Conservation (phyloP, 1,140 invertebrate genomes). For the Lepidurus apus region DNA sequence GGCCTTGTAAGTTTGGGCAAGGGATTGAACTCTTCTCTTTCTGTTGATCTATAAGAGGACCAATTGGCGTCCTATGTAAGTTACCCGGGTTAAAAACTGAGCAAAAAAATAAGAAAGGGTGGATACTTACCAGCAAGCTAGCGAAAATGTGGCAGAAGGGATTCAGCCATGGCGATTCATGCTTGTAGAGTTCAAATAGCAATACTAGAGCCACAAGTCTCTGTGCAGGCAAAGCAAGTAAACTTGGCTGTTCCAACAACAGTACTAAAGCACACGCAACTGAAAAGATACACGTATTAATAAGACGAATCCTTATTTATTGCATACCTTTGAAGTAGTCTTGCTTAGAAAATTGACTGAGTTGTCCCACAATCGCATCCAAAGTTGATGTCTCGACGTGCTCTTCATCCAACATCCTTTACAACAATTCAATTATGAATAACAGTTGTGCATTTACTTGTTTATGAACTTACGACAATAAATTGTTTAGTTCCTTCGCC, state of each 20-base stretch:
- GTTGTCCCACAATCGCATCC: constrained; percentile 58
- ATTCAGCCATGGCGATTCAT: constrained; percentile 59
- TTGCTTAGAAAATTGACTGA: constrained; percentile 69
- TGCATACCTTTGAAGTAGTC: constrained; percentile 65
- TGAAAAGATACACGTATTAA: constrained; percentile 40
- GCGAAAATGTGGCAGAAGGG: constrained; percentile 67
- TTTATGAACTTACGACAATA: constrained; percentile 36
- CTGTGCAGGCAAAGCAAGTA: constrained; percentile 60
- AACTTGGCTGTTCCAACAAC: constrained; percentile 63
- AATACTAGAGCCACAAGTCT: constrained; percentile 61
- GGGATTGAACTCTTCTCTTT: constrained; percentile 48
- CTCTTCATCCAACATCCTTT: constrained; percentile 60
- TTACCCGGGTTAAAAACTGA: constrained; percentile 2
- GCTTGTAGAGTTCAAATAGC: constrained; percentile 67
- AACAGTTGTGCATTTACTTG: background rate
- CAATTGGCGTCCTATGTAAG: constrained; percentile 49
- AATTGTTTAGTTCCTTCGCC: constrained; percentile 37
- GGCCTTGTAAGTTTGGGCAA: constrained; percentile 51
- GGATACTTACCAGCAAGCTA: constrained; percentile 53
- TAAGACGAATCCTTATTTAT: constrained; percentile 29
- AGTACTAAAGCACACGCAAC: constrained; percentile 59
- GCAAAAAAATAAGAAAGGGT: background rate
- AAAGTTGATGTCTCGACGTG: constrained; percentile 57
- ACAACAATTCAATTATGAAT: constrained; percentile 37
- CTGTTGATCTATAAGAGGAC: constrained; percentile 52